phyloP scores from a whole-genome alignment of 2,888 invertebrate species.

The Tenthredo livida region DNA sequence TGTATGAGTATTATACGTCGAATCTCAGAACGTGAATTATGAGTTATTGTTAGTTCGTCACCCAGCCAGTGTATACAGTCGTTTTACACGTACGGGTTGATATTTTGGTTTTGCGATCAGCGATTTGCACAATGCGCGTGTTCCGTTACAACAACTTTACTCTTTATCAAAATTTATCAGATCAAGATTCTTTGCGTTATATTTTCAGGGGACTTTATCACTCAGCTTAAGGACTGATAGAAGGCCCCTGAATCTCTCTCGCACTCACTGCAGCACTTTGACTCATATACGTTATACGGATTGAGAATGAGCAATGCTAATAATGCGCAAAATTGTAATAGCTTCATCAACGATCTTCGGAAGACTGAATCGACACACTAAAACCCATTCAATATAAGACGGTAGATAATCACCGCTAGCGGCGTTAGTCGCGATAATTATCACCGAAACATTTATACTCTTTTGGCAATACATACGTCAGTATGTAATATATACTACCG shows the following conservation, averaged over 20 bases:
- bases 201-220: neutral
- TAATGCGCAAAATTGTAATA: neutral
- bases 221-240: neutral
- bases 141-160: neutral
- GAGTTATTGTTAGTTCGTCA: neutral
- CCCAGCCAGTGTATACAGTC: neutral
- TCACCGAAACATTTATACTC: neutral
- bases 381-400: neutral
- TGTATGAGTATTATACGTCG: neutral
- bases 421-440: neutral
- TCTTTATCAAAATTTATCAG: neutral
- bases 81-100: constrained; percentile 6
- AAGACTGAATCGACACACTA: neutral
- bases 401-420: neutral
- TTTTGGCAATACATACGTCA: neutral
- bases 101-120: neutral
- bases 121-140: constrained; percentile 10
- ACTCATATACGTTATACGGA: neutral
- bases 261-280: neutral
- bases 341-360: neutral
- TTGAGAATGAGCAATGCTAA: neutral
- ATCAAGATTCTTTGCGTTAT: neutral
- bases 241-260: neutral
- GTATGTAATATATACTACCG: neutral
- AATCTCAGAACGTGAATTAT: neutral